Percentiles rank a stretch among this genome's conserved stretches.
These are phyloP conservation scores for Psittacus erithacus DNA, from an alignment of 2,113 vertebrate species.

Conservation along the genomic window DNA sequence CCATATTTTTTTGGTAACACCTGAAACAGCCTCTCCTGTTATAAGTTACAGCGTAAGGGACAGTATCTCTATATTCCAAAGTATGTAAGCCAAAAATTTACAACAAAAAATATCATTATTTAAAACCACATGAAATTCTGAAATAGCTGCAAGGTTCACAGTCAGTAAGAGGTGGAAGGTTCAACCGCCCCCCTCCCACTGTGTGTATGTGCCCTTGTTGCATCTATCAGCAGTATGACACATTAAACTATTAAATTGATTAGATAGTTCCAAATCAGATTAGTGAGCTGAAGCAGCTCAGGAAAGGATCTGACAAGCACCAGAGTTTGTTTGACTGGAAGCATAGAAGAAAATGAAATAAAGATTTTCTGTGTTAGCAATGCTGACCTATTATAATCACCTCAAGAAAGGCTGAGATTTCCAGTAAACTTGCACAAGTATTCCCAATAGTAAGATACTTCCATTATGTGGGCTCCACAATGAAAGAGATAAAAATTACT, in stretches of 20 bases:
- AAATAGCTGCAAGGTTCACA: background rate
- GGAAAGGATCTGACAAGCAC: background rate
- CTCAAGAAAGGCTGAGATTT: background rate
- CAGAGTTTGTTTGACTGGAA: background rate
- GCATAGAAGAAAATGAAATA: background rate
- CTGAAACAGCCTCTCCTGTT: background rate
- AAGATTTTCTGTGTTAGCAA: background rate
- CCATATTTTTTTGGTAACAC: background rate
- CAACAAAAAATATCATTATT: background rate
- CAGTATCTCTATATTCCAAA: background rate
- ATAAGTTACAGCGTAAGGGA: background rate
- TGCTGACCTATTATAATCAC: background rate
- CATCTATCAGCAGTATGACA: background rate
- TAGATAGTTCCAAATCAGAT: background rate
- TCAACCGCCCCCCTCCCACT: background rate
- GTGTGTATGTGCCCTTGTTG: background rate
- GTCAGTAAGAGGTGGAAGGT: background rate
- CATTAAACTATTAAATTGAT: background rate
- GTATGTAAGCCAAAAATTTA: background rate
- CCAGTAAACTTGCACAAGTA: background rate
- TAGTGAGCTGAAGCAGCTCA: background rate
- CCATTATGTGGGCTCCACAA: background rate
- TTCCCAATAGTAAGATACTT: background rate
- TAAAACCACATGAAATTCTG: background rate
- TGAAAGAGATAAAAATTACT: background rate